Evolutionary conservation across 2,113 vertebrate species (phyloP), one percentile per base, ranked within the genome.

Genomic region (Aspidoscelis tigris): DNA sequence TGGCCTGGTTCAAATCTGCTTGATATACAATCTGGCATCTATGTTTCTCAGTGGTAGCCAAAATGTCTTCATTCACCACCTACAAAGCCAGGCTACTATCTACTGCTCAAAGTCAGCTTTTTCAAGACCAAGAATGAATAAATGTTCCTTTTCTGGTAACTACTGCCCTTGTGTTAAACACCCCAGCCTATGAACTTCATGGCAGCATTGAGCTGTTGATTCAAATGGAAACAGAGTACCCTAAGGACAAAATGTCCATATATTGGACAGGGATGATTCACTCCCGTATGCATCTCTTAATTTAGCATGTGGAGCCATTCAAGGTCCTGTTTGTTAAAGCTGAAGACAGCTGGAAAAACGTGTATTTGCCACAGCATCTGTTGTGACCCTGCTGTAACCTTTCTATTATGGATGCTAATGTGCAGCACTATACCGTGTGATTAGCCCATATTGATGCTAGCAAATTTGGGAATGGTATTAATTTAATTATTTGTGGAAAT

Each of bases 281-380:
- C 26, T 78, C 26, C 41, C 64, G 66, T 61, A 44, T 33, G 18
- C 9, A 53, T 61, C 33, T 58, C 83, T 84, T 79, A 78, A 84
- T 72, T 72, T 73, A 84, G 55, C 41, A 78, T 24, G 22, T 11
- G 78, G 83, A 78, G 3, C 24, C 39, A 71, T 78, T 61, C 26
- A 26, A 39, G 71, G 53, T 26, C 26, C 68, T 78, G 26, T 64
- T 78, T 61, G 68, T 65, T 68, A 79, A 78, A 84, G 41, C 68
- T 26, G 69, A 78, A 64, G 50, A 26, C 77, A 78, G 76, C 55
- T 78, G 68, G 22, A 43, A 39, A 66, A 66, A 66, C 68, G 47
- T 64, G 11, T 12, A 33, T 39, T 78, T 84, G n/a, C n/a, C 2
- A 73, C 20, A 43, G 61, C 66, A 53, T 22, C 20, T 53, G 26